A percentile compares a stretch with the other conserved stretches of the same genome.
Conservation (phyloP, 2,888 invertebrate species). For the Synanthedon myopaeformis region DNA sequence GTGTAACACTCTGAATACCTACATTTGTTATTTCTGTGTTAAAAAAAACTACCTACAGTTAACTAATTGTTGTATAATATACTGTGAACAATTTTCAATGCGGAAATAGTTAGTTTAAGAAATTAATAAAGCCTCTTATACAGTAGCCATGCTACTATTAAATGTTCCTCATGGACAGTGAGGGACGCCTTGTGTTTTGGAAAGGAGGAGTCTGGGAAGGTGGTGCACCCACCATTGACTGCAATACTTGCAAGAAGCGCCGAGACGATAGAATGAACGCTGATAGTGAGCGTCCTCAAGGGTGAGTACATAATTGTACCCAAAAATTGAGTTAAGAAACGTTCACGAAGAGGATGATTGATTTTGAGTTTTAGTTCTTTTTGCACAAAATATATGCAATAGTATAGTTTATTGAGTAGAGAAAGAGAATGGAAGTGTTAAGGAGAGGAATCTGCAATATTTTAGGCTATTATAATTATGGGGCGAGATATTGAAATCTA, state of each 20-base stretch:
- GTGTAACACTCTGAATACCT: neutral
- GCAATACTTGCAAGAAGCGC: constrained; percentile 60
- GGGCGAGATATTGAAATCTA: too few relatives aligned
- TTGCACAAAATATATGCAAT: too few relatives aligned
- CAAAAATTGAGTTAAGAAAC: neutral
- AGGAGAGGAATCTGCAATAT: neutral
- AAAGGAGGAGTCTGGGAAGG: constrained; percentile 60
- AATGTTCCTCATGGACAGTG: constrained; percentile 46
- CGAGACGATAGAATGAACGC: constrained; percentile 56
- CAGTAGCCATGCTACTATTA: neutral
- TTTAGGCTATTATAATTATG: neutral
- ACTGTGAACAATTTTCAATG: too few relatives aligned
- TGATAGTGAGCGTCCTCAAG: constrained; percentile 41
- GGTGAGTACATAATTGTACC: constrained; percentile 31
- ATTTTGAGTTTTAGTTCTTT: too few relatives aligned
- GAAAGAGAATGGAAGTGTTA: too few relatives aligned
- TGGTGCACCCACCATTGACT: constrained; percentile 51
- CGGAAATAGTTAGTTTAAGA: too few relatives aligned
- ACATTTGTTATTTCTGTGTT: constrained; percentile 1
- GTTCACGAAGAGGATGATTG: neutral
- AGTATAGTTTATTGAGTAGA: too few relatives aligned
- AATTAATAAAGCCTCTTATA: neutral
- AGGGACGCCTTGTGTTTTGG: constrained; percentile 59
- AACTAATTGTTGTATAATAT: too few relatives aligned
- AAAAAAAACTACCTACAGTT: too few relatives aligned